A percentile compares a stretch with the other conserved stretches of the same genome.
phyloP scores from a whole-genome alignment of 2,888 invertebrate genomes.

The Limnephilus lunatus region DNA sequence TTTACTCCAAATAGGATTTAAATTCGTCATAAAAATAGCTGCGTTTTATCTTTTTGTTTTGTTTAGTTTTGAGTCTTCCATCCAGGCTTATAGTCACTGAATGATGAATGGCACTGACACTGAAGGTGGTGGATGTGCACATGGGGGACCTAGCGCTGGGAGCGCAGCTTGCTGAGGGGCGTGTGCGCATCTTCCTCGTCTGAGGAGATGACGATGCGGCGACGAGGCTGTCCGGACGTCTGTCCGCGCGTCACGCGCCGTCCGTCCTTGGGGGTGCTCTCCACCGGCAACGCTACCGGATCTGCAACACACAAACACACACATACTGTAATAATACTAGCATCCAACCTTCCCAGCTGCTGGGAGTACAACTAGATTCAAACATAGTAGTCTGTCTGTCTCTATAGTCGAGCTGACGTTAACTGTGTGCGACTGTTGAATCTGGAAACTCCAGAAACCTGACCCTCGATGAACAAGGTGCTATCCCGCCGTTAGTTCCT shows the following conservation, averaged over 20 bases:
- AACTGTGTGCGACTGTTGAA: no score
- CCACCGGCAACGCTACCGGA: not conserved
- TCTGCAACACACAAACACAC: not conserved
- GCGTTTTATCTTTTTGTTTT: not conserved
- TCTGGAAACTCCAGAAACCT: no score
- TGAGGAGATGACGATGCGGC: slow-evolving; percentile 76
- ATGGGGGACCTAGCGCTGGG: slow-evolving; percentile 46
- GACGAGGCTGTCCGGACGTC: slow-evolving; percentile 76
- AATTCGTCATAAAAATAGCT: not conserved
- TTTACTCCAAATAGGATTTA: not conserved
- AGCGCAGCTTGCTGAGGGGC: slow-evolving; percentile 64
- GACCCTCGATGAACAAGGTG: no score
- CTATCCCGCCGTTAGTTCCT: no score
- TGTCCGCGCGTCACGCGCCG: slow-evolving; percentile 77
- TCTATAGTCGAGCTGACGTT: no score
- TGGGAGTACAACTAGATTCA: not conserved
- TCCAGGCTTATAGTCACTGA: slow-evolving; percentile 5
- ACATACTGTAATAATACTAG: no score
- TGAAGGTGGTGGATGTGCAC: not conserved
- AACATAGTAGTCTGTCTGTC: no score
- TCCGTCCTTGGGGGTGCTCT: slow-evolving; percentile 12
- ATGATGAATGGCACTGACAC: not conserved
- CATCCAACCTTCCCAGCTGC: no score
- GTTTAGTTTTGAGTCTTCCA: not conserved
- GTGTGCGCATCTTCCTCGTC: slow-evolving; percentile 74